Conservation (phyloP, 2,797 vertebrate genomes). For the Discoglossus pictus region DNA sequence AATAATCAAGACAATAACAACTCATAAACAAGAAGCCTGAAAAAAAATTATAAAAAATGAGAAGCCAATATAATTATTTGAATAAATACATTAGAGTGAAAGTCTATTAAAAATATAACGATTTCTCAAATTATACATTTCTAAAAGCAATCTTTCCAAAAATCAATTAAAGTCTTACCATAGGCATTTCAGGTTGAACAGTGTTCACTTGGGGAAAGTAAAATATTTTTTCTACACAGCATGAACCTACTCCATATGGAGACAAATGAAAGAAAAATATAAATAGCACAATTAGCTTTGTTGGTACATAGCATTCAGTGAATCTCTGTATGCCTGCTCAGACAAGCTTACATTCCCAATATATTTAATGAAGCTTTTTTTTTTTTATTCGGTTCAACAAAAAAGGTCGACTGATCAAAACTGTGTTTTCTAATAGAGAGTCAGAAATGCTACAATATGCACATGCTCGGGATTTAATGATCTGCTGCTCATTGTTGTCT, state of each 20-base stretch:
- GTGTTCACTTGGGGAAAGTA: background rate
- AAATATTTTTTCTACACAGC: constrained; percentile 5
- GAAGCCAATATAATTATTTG: too few relatives aligned
- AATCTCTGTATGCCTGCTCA: constrained; percentile 11
- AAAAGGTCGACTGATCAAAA: constrained; percentile 4
- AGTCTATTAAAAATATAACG: background rate
- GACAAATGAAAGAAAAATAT: constrained; percentile 17
- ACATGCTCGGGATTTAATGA: constrained; percentile 16
- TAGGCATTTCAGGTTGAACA: constrained; percentile 4
- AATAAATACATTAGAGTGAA: too few relatives aligned
- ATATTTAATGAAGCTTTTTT: constrained; percentile 26
- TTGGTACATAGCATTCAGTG: constrained; percentile 1
- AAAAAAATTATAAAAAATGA: too few relatives aligned
- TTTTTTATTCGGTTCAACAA: constrained; percentile 21
- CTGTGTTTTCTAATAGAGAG: background rate
- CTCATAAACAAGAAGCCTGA: too few relatives aligned
- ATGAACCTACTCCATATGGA: constrained; percentile 15
- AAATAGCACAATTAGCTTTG: constrained; percentile 20
- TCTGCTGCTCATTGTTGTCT: constrained; percentile 2
- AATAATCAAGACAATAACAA: too few relatives aligned
- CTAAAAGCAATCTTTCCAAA: background rate
- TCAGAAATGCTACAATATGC: constrained; percentile 5
- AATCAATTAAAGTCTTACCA: background rate
- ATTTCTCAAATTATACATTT: background rate
- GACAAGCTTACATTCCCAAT: constrained; percentile 18